Conservation (phyloP, 1,140 invertebrate genomes). For the Panagrolaimus sp. region DNA sequence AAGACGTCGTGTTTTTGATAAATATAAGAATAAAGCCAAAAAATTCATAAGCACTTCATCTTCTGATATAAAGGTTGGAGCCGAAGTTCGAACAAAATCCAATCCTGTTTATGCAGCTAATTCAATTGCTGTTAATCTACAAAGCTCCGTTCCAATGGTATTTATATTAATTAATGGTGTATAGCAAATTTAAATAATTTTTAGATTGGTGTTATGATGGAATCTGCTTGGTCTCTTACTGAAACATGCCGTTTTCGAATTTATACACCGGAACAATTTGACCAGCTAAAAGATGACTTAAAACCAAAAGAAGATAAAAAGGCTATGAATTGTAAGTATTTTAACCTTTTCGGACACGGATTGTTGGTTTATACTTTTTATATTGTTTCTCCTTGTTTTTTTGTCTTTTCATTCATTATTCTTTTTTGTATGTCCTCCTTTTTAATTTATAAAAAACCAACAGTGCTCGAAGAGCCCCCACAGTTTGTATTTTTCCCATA, state of each 20-base stretch:
- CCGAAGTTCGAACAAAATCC: conserved; percentile 83
- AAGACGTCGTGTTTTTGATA: conserved; percentile 89
- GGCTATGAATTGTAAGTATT: conserved; percentile 45
- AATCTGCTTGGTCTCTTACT: conserved; percentile 87
- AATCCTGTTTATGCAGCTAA: conserved; percentile 92
- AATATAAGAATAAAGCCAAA: conserved; percentile 81
- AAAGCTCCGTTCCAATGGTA: conserved; percentile 61
- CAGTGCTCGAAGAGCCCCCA: background rate
- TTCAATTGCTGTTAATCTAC: conserved; percentile 69
- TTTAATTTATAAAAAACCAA: background rate
- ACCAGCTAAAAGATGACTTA: conserved; percentile 19
- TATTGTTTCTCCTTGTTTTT: background rate
- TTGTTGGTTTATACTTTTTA: background rate
- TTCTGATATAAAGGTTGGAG: conserved; percentile 63
- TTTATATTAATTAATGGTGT: too few relatives aligned
- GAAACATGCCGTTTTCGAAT: conserved; percentile 73
- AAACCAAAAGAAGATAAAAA: conserved; percentile 25
- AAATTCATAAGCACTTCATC: conserved; percentile 67
- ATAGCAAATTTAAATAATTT: too few relatives aligned
- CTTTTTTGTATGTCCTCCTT: background rate
- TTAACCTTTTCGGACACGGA: background rate
- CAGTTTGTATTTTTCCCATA: conserved; percentile 1
- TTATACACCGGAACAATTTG: conserved; percentile 35
- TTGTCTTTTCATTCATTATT: background rate
- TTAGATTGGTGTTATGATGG: conserved; percentile 80